phyloP scores from a whole-genome alignment of 2,888 invertebrate genomes.

The Stenchaetothrips biformis region DNA sequence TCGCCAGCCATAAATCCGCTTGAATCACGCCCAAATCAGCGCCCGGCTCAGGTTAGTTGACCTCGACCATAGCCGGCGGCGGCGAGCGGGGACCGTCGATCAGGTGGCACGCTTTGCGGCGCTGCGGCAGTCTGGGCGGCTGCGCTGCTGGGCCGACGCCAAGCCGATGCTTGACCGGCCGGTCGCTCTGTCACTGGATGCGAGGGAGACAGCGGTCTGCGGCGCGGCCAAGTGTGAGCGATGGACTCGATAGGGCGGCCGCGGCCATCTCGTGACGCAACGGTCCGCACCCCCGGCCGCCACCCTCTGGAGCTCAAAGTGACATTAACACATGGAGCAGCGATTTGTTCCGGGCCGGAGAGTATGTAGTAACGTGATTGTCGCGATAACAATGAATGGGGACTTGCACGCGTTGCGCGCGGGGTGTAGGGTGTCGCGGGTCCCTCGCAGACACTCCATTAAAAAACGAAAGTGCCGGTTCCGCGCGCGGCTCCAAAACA shows the following conservation, averaged over 20 bases:
- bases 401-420: not conserved
- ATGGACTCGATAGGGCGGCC: not conserved
- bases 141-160: not conserved
- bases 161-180: not conserved
- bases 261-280: not conserved
- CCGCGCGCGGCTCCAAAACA: not conserved
- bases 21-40: not conserved
- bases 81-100: not conserved
- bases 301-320: not conserved
- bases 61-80: not conserved
- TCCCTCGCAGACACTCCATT: not conserved
- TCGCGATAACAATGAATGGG: slow-evolving; percentile 9
- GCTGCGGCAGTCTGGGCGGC: too few species aligned
- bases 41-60: not conserved
- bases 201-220: not conserved
- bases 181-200: not conserved
- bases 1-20: not conserved
- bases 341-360: not conserved
- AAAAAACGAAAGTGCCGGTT: slow-evolving; percentile 17
- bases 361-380: not conserved
- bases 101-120: too few species aligned
- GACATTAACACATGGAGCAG: slow-evolving; percentile 8
- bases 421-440: not conserved
- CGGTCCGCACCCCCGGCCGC: not conserved
- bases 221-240: not conserved